Evolutionary conservation across 2,113 vertebrate genomes (phyloP), one percentile per base, ranked within the genome.

Genomic region (Boleophthalmus pectinirostris): DNA sequence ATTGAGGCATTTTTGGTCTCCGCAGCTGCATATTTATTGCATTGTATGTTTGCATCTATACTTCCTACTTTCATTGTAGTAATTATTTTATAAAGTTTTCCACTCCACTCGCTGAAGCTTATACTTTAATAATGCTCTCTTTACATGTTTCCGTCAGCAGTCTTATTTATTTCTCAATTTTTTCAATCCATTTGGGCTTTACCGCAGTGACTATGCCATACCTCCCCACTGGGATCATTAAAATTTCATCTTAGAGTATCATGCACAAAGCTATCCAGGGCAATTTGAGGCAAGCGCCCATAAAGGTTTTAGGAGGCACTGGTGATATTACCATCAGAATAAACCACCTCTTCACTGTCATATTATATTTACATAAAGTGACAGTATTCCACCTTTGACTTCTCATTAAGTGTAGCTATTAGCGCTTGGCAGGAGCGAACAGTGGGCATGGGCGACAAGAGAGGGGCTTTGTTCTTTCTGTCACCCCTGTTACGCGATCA

Each of bases 321-420:
- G 60, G 15, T 18, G 64, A 82, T 64, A 82, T 77, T 51, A 76
- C 75, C 84, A 85, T 85, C 73, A 58, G 45, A 88, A 82, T 78
- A 70, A 66, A 60, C 35, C 69, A 70, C 74, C 66, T 80, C 73
- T 49, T 84, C 57, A 75, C 78, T 76, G 80, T 82, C 88, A 86
- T 72, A 83, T 86, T 83, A 78, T 76, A 85, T 85, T 82, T 78
- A 79, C 82, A 85, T 87, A 85, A 87, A 82, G 82, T 81, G 78
- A 85, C 74, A 78, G 82, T 82, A 77, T 72, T 87, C 75, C 74
- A 85, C 84, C 77, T 88, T 80, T 89, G 86, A 79, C 84, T 84
- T 77, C 70, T 82, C 64, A 82, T 86, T 82, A 81, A 72, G 74
- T 60, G 65, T 57, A 74, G 71, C 77, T 75, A 84, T 87, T 87